Evolutionary conservation across 2,888 invertebrate species (phyloP).

Genomic region (Drosophila tanythrix): DNA sequence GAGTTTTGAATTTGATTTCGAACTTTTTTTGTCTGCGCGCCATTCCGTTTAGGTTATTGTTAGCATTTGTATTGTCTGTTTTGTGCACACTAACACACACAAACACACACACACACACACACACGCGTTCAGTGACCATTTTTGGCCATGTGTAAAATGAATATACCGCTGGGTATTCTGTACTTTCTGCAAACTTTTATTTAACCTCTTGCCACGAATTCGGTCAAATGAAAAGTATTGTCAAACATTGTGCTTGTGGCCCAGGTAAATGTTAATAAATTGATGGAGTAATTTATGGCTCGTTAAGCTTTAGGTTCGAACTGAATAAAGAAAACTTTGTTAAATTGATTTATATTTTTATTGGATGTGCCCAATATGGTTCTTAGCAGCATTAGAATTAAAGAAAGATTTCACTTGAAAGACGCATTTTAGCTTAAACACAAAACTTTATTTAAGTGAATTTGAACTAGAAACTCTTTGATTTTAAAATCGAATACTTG

Average conservation of each 20-base stretch:
- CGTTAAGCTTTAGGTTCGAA: background rate
- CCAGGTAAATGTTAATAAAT: background rate
- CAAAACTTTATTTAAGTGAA: background rate
- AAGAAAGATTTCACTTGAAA: background rate
- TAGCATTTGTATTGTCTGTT: conserved; percentile 41
- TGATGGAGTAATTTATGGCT: background rate
- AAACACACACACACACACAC: conserved; percentile 1
- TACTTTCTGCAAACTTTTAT: background rate
- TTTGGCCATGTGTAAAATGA: conserved; percentile 31
- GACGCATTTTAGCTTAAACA: background rate
- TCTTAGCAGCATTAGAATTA: background rate
- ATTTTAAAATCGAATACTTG: background rate
- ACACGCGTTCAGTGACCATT: conserved; percentile 16
- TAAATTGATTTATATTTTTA: background rate
- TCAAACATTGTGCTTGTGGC: conserved; percentile 1
- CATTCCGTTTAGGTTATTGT: conserved; percentile 33
- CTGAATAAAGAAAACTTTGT: background rate
- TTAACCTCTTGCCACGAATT: background rate
- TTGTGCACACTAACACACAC: conserved; percentile 18
- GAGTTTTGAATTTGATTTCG: conserved; percentile 71
- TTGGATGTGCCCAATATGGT: background rate
- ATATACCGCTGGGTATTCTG: conserved; percentile 7
- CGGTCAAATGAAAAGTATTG: conserved; percentile 16
- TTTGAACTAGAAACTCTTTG: background rate
- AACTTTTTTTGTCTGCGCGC: conserved; percentile 11